Evolutionary conservation across 2,888 invertebrate species (phyloP).

Genomic region (Oxystoma pomonae): DNA sequence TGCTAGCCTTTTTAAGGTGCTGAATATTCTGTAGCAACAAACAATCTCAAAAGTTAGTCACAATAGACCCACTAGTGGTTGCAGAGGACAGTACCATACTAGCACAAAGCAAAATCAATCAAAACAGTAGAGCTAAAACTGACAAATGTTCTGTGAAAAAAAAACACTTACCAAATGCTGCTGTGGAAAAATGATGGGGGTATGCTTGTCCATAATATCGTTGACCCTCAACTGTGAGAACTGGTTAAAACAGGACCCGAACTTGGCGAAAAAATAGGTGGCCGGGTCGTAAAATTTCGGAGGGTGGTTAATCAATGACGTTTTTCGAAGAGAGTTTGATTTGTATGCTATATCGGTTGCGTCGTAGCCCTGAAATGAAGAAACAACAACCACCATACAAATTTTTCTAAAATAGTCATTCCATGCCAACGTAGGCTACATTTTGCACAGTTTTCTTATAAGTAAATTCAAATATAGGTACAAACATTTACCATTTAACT

Average conservation of each 20-base stretch:
- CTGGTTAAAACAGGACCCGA: conserved; percentile 91
- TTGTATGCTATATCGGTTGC: conserved; percentile 38
- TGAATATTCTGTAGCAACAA: too few species aligned
- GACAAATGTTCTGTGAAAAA: too few species aligned
- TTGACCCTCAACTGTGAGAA: conserved; percentile 78
- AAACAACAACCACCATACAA: conserved; percentile 2
- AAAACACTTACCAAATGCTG: conserved; percentile 64
- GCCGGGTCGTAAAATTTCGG: conserved; percentile 63
- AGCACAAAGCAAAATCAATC: too few species aligned
- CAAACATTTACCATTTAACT: too few species aligned
- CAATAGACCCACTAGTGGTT: too few species aligned
- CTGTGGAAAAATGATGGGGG: conserved; percentile 64
- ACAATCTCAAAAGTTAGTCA: too few species aligned
- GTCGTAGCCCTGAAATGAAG: conserved; percentile 39
- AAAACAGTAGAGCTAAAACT: too few species aligned
- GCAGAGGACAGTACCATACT: too few species aligned
- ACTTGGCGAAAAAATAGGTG: conserved; percentile 85
- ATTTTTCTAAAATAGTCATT: neutral
- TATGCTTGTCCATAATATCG: conserved; percentile 61
- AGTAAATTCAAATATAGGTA: too few species aligned
- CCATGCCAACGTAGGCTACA: too few species aligned
- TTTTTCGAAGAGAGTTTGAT: conserved; percentile 34
- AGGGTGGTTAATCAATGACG: conserved; percentile 32
- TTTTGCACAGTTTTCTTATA: too few species aligned
- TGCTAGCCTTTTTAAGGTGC: too few species aligned